Base-by-base conservation (phyloP, 2,888 invertebrate species). In the Dione juno region DNA sequence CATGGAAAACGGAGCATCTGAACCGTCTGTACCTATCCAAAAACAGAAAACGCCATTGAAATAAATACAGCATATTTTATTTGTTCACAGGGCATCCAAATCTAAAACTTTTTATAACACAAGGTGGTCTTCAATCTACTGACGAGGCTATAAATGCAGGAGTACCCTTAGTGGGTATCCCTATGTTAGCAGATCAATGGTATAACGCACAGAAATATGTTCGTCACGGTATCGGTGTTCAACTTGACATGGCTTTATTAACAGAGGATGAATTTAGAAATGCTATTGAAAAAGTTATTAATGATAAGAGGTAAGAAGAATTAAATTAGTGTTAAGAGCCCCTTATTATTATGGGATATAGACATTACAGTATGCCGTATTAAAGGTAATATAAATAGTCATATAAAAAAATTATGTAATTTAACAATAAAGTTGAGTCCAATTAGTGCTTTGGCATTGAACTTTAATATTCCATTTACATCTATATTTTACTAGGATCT, bases 81-180 rank as follows among this genome's bases (percentile, higher is more conserved):
- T 9, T 53, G 28, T 57, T 74, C 80, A 9, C 77, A 87, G 87
- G 76, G 52, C 93, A 93, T 79, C 86, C 88, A 13, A 94, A 94
- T 59, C 71, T 94, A 0, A 94, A 93, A 72, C 71, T 91, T 0
- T 94, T 94, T 58, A 84, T 94, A 54, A 92, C 90, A 0, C 94
- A 93, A 85, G 89, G 88, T 66, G 93, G 93, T 1, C 72, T 92
- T 1, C 93, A 93, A 73, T 50, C 50, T 19, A 50, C 50, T 6
- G 50, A 50, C 1, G 50, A 50, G 19, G 50, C 50, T 19, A 50
- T 93, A n/a, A 77, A 79, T 8, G 87, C 88, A 11, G 86, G 86
- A 48, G 87, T 92, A 0, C 92, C 93, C 0, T 74, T 93, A 1
- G 72, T 93, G 1, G 90, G 86, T 10, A 76, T 92, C 28, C 89